phyloP scores from a whole-genome alignment of 2,888 invertebrate genomes.

The Druceiella hillmani region DNA sequence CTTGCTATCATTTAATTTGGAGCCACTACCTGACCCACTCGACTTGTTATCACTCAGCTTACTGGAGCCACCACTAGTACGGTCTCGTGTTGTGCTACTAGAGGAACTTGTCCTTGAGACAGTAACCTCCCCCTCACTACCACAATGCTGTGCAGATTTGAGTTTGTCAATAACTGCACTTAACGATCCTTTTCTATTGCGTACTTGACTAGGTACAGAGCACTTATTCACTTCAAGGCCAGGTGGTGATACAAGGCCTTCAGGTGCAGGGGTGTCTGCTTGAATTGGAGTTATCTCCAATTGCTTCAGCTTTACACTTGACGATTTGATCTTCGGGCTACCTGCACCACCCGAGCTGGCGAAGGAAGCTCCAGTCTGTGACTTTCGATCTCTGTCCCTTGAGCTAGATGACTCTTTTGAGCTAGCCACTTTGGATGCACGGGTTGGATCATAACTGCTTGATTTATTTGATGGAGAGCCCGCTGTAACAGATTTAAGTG shows the following conservation, averaged over 20 bases:
- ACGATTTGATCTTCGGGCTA: constrained; percentile 63
- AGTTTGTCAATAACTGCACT: constrained; percentile 85
- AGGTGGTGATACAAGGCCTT: constrained; percentile 45
- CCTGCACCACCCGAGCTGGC: constrained; percentile 52
- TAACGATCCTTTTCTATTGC: constrained; percentile 69
- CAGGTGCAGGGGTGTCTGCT: constrained; percentile 42
- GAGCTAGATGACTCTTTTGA: constrained; percentile 44
- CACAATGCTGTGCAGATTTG: constrained; percentile 67
- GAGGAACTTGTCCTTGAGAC: constrained; percentile 44
- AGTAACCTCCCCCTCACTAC: constrained; percentile 47
- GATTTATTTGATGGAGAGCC: constrained; percentile 62
- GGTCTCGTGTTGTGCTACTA: constrained; percentile 32
- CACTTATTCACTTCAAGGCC: constrained; percentile 57
- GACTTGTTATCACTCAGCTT: constrained; percentile 49
- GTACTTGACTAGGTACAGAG: constrained; percentile 53
- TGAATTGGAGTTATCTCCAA: constrained; percentile 56
- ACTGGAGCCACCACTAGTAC: constrained; percentile 27
- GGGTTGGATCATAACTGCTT: constrained; percentile 50
- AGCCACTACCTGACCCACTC: constrained; percentile 36
- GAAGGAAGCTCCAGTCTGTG: constrained; percentile 47
- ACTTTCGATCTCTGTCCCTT: constrained; percentile 51
- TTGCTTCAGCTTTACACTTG: constrained; percentile 60
- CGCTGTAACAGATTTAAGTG: constrained; percentile 73
- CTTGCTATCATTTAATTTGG: constrained; percentile 48
- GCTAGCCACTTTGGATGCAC: constrained; percentile 42